Evolutionary conservation across 2,113 vertebrate genomes (phyloP).

Genomic region (Porphyrio hochstetteri): DNA sequence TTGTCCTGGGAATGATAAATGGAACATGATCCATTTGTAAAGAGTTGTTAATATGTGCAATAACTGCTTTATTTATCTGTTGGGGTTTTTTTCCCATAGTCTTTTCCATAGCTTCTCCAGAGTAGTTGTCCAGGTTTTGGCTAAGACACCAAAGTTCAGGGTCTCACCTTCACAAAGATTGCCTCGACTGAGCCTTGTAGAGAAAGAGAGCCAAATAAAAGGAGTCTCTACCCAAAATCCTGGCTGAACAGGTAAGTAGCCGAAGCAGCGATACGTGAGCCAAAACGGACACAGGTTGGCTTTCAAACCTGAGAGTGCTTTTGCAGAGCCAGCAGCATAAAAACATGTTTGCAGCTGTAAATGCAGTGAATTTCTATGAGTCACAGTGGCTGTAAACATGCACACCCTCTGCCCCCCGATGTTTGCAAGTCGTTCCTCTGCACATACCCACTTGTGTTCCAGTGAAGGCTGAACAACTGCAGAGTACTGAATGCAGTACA

Average conservation of each 20-base stretch:
- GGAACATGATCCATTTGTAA: background rate
- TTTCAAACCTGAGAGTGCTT: background rate
- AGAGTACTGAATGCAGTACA: background rate
- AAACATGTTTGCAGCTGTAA: background rate
- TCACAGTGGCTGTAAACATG: slow-evolving; percentile 16
- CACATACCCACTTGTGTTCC: background rate
- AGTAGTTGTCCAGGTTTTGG: background rate
- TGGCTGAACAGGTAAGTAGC: background rate
- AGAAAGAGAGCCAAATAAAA: background rate
- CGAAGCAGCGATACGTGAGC: background rate
- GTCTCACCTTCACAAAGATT: background rate
- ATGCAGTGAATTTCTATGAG: slow-evolving; percentile 15
- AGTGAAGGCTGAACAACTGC: background rate
- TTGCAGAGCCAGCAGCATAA: background rate
- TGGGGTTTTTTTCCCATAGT: background rate
- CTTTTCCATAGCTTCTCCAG: background rate
- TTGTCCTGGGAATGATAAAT: background rate
- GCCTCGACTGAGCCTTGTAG: background rate
- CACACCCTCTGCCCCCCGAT: background rate
- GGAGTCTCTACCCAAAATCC: background rate
- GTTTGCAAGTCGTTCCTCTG: background rate
- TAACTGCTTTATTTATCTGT: background rate
- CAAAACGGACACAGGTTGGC: background rate
- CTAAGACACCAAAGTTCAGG: background rate
- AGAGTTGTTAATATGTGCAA: background rate